Conservation (phyloP, 2,888 invertebrate genomes). For the Rhingia campestris region DNA sequence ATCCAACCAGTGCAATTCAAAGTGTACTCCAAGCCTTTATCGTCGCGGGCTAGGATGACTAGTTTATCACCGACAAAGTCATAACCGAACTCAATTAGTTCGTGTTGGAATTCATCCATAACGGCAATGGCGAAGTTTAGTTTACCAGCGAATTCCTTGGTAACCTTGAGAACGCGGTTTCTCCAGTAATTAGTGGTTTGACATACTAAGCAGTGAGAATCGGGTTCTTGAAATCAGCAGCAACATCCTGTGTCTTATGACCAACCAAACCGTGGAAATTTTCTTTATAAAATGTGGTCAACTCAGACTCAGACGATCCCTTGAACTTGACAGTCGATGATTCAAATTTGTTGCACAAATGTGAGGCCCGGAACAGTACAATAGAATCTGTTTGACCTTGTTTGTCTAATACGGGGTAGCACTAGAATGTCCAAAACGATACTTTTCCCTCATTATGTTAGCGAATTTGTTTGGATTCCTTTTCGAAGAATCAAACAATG, state of each 20-base stretch:
- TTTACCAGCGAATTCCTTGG: conserved; percentile 82
- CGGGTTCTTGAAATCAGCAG: conserved; percentile 93
- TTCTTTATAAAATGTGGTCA: conserved; percentile 92
- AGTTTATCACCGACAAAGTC: conserved; percentile 95
- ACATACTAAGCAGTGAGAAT: conserved; percentile 95
- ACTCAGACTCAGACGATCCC: conserved; percentile 87
- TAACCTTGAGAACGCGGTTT: conserved; percentile 94
- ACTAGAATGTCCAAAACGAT: conserved; percentile 93
- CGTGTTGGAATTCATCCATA: conserved; percentile 96
- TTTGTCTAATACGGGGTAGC: conserved; percentile 89
- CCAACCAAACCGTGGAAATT: conserved; percentile 96
- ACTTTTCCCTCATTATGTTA: conserved; percentile 94
- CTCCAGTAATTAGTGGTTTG: conserved; percentile 99
- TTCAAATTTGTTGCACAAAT: conserved; percentile 97
- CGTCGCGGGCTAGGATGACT: conserved; percentile 91
- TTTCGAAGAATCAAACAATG: conserved; percentile 93
- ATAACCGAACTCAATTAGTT: conserved; percentile 96
- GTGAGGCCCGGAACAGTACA: conserved; percentile 94
- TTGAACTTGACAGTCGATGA: conserved; percentile 89
- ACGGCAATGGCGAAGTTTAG: conserved; percentile 95
- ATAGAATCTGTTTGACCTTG: conserved; percentile 92
- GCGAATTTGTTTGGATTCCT: conserved; percentile 91
- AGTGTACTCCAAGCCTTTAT: conserved; percentile 93
- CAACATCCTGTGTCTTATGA: conserved; percentile 92
- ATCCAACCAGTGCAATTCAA: too few species aligned